phyloP scores from a whole-genome alignment of 2,797 vertebrate species.

The Chaetodon trifasciatus region DNA sequence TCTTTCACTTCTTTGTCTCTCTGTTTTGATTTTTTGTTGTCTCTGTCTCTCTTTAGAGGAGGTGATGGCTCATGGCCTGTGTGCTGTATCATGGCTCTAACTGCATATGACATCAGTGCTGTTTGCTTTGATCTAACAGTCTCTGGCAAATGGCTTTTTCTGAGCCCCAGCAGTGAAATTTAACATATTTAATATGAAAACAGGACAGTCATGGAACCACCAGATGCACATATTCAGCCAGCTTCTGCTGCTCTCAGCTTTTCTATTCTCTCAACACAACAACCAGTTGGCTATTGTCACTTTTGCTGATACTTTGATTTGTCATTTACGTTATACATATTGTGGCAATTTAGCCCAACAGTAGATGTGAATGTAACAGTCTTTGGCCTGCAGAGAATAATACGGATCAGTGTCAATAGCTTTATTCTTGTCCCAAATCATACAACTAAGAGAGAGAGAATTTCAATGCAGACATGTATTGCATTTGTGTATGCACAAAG shows the following conservation, averaged over 20 bases:
- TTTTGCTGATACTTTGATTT: conserved; percentile 48
- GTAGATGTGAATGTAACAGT: not conserved
- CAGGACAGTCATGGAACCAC: conserved; percentile 10
- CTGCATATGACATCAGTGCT: conserved; percentile 62
- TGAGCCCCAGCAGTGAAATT: conserved; percentile 46
- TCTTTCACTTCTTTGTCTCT: conserved; percentile 28
- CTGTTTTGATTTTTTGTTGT: conserved; percentile 11
- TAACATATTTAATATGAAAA: conserved; percentile 55
- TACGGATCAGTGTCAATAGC: conserved; percentile 17
- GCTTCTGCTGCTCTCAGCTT: conserved; percentile 14
- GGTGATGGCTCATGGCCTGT: conserved; percentile 53
- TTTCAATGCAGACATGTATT: conserved; percentile 26
- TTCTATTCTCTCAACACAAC: conserved; percentile 29
- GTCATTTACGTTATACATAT: conserved; percentile 20
- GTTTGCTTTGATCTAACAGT: conserved; percentile 71
- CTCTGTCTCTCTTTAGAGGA: conserved; percentile 31
- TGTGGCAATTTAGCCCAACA: conserved; percentile 18
- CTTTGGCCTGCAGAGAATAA: conserved; percentile 29
- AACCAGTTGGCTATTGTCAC: conserved; percentile 38
- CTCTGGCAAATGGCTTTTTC: conserved; percentile 65
- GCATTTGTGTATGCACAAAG: conserved; percentile 54
- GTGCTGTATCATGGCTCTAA: conserved; percentile 56
- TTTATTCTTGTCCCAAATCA: conserved; percentile 35
- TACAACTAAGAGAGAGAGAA: conserved; percentile 1
- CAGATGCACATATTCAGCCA: not conserved